Conservation (phyloP, 2,888 invertebrate species). For the Drosophila ezoana region DNA sequence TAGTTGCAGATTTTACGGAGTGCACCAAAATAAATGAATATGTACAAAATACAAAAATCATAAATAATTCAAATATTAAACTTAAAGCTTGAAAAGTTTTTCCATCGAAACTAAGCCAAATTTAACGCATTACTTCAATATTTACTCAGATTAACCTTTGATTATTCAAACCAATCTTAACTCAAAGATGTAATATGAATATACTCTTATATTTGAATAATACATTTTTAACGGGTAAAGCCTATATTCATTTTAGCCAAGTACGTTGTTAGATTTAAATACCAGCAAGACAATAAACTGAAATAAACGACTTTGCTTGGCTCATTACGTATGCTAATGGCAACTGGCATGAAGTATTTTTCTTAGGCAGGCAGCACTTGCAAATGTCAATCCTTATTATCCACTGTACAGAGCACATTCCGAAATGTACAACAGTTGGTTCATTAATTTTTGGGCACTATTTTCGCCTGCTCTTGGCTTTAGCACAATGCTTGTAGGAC, state of each 20-base stretch:
- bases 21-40: constrained; percentile 2
- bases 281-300: background rate
- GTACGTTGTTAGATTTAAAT: too few species aligned
- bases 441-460: constrained; percentile 69
- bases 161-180: too few species aligned
- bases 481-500: constrained; percentile 35
- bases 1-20: constrained; percentile 12
- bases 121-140: too few species aligned
- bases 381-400: constrained; percentile 66
- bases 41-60: constrained; percentile 4
- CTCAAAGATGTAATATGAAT: too few species aligned
- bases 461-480: constrained; percentile 35
- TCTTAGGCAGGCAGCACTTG: constrained; percentile 44
- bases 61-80: background rate
- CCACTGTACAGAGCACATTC: constrained; percentile 34
- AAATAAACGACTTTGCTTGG: constrained; percentile 1
- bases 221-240: too few species aligned
- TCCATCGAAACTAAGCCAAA: too few species aligned
- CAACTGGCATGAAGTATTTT: constrained; percentile 29
- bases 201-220: too few species aligned
- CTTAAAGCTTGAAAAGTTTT: background rate
- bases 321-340: constrained; percentile 9
- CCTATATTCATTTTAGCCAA: too few species aligned
- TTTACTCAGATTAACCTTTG: too few species aligned
- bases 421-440: constrained; percentile 65